A percentile compares a stretch with the other conserved stretches of the same genome.
phyloP scores from a whole-genome alignment of 2,113 vertebrate genomes.

The Halcyon senegalensis region DNA sequence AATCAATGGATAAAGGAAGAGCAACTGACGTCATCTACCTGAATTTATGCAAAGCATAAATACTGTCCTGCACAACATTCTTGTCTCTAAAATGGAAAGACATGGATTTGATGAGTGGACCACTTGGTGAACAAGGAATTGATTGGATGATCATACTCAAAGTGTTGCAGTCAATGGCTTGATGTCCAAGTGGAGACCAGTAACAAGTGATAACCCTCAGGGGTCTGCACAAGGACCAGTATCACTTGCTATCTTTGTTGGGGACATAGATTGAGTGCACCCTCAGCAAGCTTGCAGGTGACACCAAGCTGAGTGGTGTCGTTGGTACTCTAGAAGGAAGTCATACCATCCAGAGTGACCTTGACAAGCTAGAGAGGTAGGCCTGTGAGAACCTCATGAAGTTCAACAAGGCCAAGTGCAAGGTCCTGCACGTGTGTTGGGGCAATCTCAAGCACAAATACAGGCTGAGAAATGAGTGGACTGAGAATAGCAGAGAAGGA shows the following conservation, averaged over 20 bases:
- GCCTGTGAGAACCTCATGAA: rapidly evolving
- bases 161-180: rapidly evolving
- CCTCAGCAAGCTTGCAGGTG: not conserved
- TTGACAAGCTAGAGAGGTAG: not conserved
- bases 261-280: not conserved
- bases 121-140: not conserved
- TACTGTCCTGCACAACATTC: not conserved
- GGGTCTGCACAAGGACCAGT: not conserved
- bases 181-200: not conserved
- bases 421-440: not conserved
- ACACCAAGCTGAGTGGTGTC: not conserved
- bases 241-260: not conserved
- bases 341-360: not conserved
- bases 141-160: not conserved
- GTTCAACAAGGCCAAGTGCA: not conserved
- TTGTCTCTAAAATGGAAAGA: not conserved
- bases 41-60: not conserved
- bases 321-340: not conserved
- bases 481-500: not conserved
- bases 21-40: rapidly evolving
- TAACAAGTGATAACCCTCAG: rapidly evolving
- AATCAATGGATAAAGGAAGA: not conserved
- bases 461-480: not conserved
- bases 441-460: not conserved
- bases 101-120: not conserved